phyloP scores from a whole-genome alignment of 2,797 vertebrate genomes.

The Allobates femoralis region DNA sequence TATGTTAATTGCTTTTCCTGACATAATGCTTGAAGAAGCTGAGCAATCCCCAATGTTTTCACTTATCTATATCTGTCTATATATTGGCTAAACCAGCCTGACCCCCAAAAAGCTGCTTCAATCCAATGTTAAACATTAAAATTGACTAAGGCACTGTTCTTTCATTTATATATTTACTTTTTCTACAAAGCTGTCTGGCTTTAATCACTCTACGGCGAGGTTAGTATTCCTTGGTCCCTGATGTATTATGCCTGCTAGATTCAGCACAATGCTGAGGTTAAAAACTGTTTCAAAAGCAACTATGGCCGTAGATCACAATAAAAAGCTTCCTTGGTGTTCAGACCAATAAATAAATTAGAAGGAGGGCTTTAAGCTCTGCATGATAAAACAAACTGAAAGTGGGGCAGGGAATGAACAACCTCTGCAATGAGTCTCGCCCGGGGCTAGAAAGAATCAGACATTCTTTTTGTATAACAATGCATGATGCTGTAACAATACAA shows the following conservation, averaged over 20 bases:
- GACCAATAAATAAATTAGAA: slow-evolving; percentile 77
- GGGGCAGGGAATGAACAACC: slow-evolving; percentile 74
- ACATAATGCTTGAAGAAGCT: slow-evolving; percentile 53
- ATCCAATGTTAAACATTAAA: slow-evolving; percentile 63
- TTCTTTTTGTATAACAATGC: slow-evolving; percentile 71
- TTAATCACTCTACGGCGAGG: slow-evolving; percentile 56
- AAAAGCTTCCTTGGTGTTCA: slow-evolving; percentile 71
- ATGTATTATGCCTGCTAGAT: slow-evolving; percentile 62
- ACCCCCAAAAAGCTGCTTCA: slow-evolving; percentile 59
- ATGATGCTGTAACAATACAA: slow-evolving; percentile 66
- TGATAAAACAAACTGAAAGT: slow-evolving; percentile 74
- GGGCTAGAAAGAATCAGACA: slow-evolving; percentile 70
- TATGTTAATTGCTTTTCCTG: slow-evolving; percentile 58
- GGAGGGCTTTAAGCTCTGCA: slow-evolving; percentile 70
- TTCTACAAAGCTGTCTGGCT: slow-evolving; percentile 54
- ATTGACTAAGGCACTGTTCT: slow-evolving; percentile 45
- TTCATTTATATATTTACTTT: slow-evolving; percentile 65
- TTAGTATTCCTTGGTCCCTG: slow-evolving; percentile 63
- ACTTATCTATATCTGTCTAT: slow-evolving; percentile 59
- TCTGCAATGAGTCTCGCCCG: slow-evolving; percentile 71
- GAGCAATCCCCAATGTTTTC: slow-evolving; percentile 39
- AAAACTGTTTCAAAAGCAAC: slow-evolving; percentile 68
- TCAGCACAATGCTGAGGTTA: slow-evolving; percentile 65
- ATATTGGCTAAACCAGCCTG: slow-evolving; percentile 56
- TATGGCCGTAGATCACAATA: slow-evolving; percentile 68